These are phyloP conservation scores for Tethya wilhelma DNA, from an alignment of 37 sponge, comb jelly and placozoan genomes.

Conservation along the genomic window DNA sequence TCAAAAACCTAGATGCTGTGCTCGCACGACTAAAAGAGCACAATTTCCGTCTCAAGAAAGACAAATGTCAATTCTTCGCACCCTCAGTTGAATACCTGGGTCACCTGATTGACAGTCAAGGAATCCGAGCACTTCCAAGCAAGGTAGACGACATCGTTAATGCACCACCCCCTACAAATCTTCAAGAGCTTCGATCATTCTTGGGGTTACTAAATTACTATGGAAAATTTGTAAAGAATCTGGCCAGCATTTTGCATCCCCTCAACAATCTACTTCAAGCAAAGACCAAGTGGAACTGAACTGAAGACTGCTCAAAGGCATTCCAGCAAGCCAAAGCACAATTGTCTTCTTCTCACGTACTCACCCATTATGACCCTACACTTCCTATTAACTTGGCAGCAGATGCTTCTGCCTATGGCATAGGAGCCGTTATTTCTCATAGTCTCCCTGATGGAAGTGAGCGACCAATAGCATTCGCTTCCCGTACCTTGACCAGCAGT, in stretches of 20 bases:
- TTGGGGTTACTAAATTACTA: slow-evolving; percentile 12
- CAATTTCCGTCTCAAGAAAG: not conserved
- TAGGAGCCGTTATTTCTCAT: slow-evolving; percentile 49
- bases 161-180: slow-evolving; percentile 31
- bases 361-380: slow-evolving; percentile 26
- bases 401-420: slow-evolving; percentile 51
- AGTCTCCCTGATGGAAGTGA: slow-evolving; percentile 32
- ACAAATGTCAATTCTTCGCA: slow-evolving; percentile 17
- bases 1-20: slow-evolving; percentile 16
- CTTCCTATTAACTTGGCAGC: slow-evolving; percentile 7
- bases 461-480: slow-evolving; percentile 58
- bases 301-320: not conserved
- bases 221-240: slow-evolving; percentile 14
- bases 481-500: slow-evolving; percentile 39
- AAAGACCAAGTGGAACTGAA: not conserved
- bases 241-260: slow-evolving; percentile 14
- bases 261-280: slow-evolving; percentile 4
- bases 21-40: slow-evolving; percentile 13
- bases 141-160: slow-evolving; percentile 14
- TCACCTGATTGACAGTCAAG: slow-evolving; percentile 8
- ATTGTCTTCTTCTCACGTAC: slow-evolving; percentile 9
- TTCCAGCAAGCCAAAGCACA: slow-evolving; percentile 10
- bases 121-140: not conserved
- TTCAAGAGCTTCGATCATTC: slow-evolving; percentile 12
- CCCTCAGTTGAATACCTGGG: slow-evolving; percentile 23